Percentiles rank a stretch among this genome's conserved stretches.
phyloP scores from a whole-genome alignment of 1,140 invertebrate genomes.

The Euura saliciscinereae region DNA sequence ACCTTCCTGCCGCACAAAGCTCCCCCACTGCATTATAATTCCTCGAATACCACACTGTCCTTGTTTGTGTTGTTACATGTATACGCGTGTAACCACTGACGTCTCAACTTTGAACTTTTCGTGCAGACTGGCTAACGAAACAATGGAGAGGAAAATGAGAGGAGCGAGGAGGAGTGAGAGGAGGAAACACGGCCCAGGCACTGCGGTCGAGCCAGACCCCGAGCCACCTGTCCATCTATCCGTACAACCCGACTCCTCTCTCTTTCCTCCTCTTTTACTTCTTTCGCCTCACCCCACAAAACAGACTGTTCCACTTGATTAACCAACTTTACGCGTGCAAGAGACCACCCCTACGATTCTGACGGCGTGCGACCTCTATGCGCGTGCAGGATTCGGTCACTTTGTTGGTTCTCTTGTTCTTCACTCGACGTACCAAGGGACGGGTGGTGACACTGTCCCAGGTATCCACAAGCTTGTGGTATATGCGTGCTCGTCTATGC shows the following conservation, averaged over 20 bases:
- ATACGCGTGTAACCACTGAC: not conserved
- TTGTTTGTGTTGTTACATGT: not conserved
- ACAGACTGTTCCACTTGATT: constrained; percentile 56
- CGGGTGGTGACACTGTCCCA: too few species aligned
- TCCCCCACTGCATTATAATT: too few species aligned
- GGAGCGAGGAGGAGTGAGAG: too few species aligned
- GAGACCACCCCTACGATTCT: constrained; percentile 34
- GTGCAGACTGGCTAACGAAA: not conserved
- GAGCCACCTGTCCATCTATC: constrained; percentile 44
- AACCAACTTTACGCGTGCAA: constrained; percentile 53
- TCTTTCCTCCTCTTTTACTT: not conserved
- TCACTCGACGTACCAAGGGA: too few species aligned
- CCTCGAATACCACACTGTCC: too few species aligned
- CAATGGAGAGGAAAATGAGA: not conserved
- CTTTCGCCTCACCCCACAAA: constrained; percentile 28
- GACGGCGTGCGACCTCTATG: constrained; percentile 8
- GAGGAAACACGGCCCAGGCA: too few species aligned
- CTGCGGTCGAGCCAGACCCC: constrained; percentile 8
- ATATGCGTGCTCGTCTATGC: too few species aligned
- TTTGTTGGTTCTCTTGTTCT: not conserved
- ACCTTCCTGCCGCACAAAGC: too few species aligned
- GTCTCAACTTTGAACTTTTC: constrained; percentile 7
- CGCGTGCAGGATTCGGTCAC: not conserved
- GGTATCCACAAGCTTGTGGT: too few species aligned
- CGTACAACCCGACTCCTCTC: constrained; percentile 18